These are phyloP conservation scores for Lasioglossum calceatum DNA, from an alignment of 2,888 invertebrate species.

Conservation along the genomic window DNA sequence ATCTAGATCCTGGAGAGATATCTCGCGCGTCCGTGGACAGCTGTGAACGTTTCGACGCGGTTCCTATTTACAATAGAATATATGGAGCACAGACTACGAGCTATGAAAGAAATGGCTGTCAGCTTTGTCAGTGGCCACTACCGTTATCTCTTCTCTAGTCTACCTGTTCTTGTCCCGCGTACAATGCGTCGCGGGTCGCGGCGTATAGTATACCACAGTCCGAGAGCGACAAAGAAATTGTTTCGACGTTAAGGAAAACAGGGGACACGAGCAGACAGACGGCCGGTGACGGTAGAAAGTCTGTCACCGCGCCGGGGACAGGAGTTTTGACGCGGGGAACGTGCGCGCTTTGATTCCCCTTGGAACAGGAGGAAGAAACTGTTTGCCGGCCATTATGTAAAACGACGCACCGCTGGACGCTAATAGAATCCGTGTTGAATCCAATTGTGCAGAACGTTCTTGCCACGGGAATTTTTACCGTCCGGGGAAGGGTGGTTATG, in stretches of 20 bases:
- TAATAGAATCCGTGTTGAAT: constrained; percentile 36
- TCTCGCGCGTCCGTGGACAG: background rate
- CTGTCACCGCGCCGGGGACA: constrained; percentile 8
- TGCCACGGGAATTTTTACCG: background rate
- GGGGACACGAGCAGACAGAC: background rate
- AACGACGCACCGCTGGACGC: constrained; percentile 12
- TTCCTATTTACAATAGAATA: constrained; percentile 58
- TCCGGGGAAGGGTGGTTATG: background rate
- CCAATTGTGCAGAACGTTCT: constrained; percentile 17
- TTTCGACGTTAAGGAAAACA: constrained; percentile 31
- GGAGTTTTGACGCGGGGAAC: constrained; percentile 40
- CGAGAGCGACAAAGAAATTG: constrained; percentile 26
- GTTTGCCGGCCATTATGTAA: constrained; percentile 33
- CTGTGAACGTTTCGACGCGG: constrained; percentile 36
- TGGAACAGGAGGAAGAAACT: constrained; percentile 21
- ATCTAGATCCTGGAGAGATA: background rate
- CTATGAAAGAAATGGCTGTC: constrained; percentile 64
- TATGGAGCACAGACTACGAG: constrained; percentile 32
- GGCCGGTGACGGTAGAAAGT: constrained; percentile 36
- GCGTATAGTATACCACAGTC: background rate
- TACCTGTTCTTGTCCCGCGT: constrained; percentile 51
- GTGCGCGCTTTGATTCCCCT: constrained; percentile 39
- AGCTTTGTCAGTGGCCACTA: constrained; percentile 66
- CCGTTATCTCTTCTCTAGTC: constrained; percentile 67
- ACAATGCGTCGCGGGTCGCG: constrained; percentile 37